Evolutionary conservation across 1,140 invertebrate genomes (phyloP), one percentile per base, ranked within the genome.

Genomic region (Drosophila baimaii): DNA sequence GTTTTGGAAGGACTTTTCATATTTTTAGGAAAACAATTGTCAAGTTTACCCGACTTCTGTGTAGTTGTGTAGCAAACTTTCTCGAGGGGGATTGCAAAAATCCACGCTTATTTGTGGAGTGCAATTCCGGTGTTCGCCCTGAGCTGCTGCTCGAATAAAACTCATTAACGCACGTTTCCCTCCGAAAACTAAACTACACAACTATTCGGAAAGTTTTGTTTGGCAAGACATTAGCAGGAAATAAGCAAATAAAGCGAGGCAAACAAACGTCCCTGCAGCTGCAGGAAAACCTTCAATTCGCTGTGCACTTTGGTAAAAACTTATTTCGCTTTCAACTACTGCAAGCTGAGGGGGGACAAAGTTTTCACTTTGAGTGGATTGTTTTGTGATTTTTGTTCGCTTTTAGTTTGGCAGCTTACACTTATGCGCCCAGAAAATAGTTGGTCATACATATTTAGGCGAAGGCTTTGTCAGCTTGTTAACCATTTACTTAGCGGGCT

Each of bases 221-320:
- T 70, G 41, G 57, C 66, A 83, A 89, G 71, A 83, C 80, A 86
- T 89, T 89, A 86, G 64, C 76, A 79, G 79, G 51, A 83, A 82
- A 82, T 83, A 76, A 79, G 66, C 71, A 79, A 86, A 79, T 64
- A 81, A 62, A 70, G 70, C 29, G 44, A 68, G 70, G 75, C 31
- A 72, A 71, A 68, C 44, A 81, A 81, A 78, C 46, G 65, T 66
- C 27, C 35, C 41, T 64, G 39, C 65, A 51, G n/a, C 52, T 35
- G 29, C 58, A 51, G n/a, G 47, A 77, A 55, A 69, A 64, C 73
- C 61, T 79, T 77, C 74, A 78, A 72, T 77, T 46, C 23, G 46
- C 19, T 46, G 31, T 69, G 81, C 81, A 69, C 66, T 83, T 79
- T 79, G 69, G 63, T 52, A 64, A 41, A 49, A 69, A 61, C 39